These are phyloP conservation scores for Poliocrania exsul DNA, from an alignment of 2,797 vertebrate genomes.

Conservation along the genomic window DNA sequence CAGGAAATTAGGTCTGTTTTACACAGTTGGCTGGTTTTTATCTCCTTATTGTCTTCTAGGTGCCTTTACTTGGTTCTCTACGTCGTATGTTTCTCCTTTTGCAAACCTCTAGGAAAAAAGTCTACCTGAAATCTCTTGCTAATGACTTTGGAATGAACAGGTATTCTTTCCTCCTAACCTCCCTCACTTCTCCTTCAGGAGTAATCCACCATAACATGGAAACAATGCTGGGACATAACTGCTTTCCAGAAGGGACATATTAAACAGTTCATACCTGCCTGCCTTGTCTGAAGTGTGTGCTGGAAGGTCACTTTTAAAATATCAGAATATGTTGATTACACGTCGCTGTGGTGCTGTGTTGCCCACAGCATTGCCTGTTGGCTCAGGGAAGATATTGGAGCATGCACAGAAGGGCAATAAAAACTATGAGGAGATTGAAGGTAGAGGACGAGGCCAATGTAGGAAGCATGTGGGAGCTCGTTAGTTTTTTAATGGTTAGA, in stretches of 20 bases:
- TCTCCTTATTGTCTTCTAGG: neutral
- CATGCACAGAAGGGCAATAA: neutral
- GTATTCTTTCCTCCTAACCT: neutral
- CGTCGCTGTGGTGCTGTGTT: neutral
- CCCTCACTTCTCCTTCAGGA: neutral
- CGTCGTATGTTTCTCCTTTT: neutral
- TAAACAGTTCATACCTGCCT: neutral
- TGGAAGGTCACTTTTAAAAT: neutral
- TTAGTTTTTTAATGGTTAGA: neutral
- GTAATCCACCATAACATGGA: neutral
- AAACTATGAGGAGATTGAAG: neutral
- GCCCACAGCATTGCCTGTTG: neutral
- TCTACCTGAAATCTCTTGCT: neutral
- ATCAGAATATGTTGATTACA: neutral
- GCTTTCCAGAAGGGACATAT: neutral
- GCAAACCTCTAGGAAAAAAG: neutral
- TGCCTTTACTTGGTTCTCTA: neutral
- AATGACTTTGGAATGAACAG: neutral
- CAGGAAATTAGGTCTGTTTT: neutral
- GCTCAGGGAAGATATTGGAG: neutral
- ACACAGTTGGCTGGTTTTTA: neutral
- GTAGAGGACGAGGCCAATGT: neutral
- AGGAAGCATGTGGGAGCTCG: neutral
- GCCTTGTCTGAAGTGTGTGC: neutral
- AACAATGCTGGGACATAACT: neutral